Evolutionary conservation across 2,113 vertebrate genomes (phyloP).

Genomic region (Archocentrus centrarchus): DNA sequence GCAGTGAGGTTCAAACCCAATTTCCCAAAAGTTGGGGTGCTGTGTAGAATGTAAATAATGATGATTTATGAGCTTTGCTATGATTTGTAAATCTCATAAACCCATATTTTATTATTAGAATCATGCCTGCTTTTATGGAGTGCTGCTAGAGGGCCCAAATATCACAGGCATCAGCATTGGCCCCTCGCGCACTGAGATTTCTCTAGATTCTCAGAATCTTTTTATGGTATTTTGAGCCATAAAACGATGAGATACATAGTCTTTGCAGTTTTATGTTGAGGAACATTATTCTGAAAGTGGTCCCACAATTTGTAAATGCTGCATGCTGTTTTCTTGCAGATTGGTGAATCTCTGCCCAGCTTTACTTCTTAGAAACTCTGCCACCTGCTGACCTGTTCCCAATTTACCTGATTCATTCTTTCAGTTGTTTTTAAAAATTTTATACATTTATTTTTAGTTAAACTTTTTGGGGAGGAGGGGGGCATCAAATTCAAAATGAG

Average conservation of each 20-base stretch:
- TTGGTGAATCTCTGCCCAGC: not conserved
- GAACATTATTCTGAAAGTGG: not conserved
- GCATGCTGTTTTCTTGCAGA: not conserved
- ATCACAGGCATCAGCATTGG: too few relatives aligned
- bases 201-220: not conserved
- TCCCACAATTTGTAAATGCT: not conserved
- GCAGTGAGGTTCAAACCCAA: not conserved
- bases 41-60: not conserved
- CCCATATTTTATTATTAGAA: too few relatives aligned
- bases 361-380: not conserved
- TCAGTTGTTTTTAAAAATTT: too few relatives aligned
- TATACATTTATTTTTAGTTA: too few relatives aligned
- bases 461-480: too few relatives aligned
- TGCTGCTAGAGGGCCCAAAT: too few relatives aligned
- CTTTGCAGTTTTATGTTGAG: rapidly evolving
- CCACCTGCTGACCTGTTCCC: too few relatives aligned
- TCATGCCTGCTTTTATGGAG: too few relatives aligned
- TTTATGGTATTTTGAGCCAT: not conserved
- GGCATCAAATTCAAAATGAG: too few relatives aligned
- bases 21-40: not conserved
- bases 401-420: too few relatives aligned
- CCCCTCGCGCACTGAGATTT: not conserved
- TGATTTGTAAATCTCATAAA: too few relatives aligned
- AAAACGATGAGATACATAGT: not conserved
- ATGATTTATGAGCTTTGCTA: too few relatives aligned